phyloP scores from a whole-genome alignment of 2,797 vertebrate genomes.

The Oryzias sinensis region DNA sequence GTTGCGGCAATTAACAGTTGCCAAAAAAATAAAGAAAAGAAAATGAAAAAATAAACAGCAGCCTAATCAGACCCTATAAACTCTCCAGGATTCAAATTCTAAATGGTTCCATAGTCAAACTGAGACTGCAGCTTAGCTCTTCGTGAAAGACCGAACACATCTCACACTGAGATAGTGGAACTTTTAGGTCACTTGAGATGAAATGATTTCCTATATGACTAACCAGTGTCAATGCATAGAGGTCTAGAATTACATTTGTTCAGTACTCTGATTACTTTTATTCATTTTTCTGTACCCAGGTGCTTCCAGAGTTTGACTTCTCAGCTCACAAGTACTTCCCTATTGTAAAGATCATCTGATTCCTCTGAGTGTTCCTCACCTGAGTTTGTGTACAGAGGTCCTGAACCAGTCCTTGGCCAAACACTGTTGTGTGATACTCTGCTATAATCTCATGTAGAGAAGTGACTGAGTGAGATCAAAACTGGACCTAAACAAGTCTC shows the following conservation, averaged over 20 bases:
- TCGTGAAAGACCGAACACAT: too few species aligned
- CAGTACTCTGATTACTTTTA: neutral
- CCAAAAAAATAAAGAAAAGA: too few species aligned
- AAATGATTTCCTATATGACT: too few species aligned
- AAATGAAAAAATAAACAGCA: too few species aligned
- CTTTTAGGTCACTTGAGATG: too few species aligned
- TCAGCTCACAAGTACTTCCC: constrained; percentile 98
- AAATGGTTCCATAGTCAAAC: too few species aligned
- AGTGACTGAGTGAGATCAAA: constrained; percentile 27
- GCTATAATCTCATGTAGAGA: constrained; percentile 18
- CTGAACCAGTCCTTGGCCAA: constrained; percentile 26
- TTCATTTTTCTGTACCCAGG: constrained; percentile 65
- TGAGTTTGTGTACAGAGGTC: constrained; percentile 24
- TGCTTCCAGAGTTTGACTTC: constrained; percentile 97
- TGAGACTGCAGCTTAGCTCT: too few species aligned
- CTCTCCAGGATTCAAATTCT: too few species aligned
- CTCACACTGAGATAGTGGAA: too few species aligned
- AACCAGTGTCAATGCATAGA: too few species aligned
- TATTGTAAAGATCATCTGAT: constrained; percentile 91
- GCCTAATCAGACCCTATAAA: too few species aligned
- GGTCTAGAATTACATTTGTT: neutral
- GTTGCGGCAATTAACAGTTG: too few species aligned
- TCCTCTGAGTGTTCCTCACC: constrained; percentile 9
- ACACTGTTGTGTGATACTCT: constrained; percentile 11
- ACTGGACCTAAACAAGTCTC: constrained; percentile 38